Evolutionary conservation across 2,113 vertebrate genomes (phyloP).

Genomic region (Felis chaus): DNA sequence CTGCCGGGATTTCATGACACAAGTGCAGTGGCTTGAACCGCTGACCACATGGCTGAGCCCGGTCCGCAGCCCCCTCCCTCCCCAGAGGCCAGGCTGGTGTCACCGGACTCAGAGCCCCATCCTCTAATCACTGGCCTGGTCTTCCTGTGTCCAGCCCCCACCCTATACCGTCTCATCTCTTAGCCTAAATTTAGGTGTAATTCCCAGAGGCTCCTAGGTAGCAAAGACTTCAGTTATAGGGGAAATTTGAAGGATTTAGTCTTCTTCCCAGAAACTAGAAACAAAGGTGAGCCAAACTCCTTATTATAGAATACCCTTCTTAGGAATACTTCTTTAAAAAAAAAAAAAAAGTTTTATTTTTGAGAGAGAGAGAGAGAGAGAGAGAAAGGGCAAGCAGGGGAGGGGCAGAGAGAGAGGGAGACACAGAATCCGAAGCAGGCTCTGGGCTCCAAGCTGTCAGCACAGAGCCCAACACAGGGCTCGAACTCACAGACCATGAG

Average conservation of each 20-base stretch:
- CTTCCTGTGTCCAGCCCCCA: neutral
- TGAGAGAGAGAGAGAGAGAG: too few species aligned
- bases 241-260: neutral
- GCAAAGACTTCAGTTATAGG: neutral
- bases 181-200: neutral
- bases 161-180: neutral
- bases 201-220: neutral
- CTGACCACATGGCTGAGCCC: neutral
- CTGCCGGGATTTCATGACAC: accelerated
- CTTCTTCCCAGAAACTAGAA: neutral
- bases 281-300: neutral
- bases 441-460: too few species aligned
- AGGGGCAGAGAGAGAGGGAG: too few species aligned
- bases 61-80: accelerated
- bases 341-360: too few species aligned
- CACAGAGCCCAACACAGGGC: too few species aligned
- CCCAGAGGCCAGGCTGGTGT: neutral
- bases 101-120: accelerated
- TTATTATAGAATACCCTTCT: neutral
- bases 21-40: accelerated
- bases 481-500: too few species aligned
- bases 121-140: accelerated
- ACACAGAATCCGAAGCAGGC: too few species aligned
- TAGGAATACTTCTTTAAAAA: neutral
- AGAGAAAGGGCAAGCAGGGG: too few species aligned